Evolutionary conservation across 2,113 vertebrate species (phyloP), one percentile per base, ranked within the genome.

Genomic region (Zosterops borbonicus): DNA sequence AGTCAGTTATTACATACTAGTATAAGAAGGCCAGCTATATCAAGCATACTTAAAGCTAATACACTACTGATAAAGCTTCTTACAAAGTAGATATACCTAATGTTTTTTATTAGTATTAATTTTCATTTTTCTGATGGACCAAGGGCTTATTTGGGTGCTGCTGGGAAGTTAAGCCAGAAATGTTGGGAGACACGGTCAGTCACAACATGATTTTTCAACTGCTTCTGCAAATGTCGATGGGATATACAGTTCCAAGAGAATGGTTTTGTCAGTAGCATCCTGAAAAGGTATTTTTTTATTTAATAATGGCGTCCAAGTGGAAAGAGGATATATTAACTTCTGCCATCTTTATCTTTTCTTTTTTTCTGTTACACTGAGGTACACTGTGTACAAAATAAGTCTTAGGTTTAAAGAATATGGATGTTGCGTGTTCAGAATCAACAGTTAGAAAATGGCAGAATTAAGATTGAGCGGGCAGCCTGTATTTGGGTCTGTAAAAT

Each of bases 381-480:
- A 25, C 12, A 1, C 9, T 68, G 22, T 1, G 0, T 77, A 27
- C 1, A 0, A 64, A 94, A 39, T 15, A 73, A 70, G 9, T 41
- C 21, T 73, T 53, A 37, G 7, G 22, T 58, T 78, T 93, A 53
- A 78, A 71, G 35, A 62, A 18, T 9, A 12, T n/a, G 22, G 73
- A 23, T 2, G 0, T 20, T 33, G 16, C 3, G 1, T 11, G 29
- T 62, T 87, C 23, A 62, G 37, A 87, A 79, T 76, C 37, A 39
- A 62, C 31, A 53, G 29, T 59, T 90, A n/a, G 23, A 52, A 80
- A 50, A 59, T 12, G 18, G 20, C 53, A 67, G 53, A 76, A 47
- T 41, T 73, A 58, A 83, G 55, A 19, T 4, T 31, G 42, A 2
- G 1, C 0, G 0, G 25, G 16, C 41, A 78, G 0, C 55, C 6